A percentile compares a stretch with the other conserved stretches of the same genome.
Conservation (phyloP, 2,113 vertebrate species). For the Ploceus nigricollis region DNA sequence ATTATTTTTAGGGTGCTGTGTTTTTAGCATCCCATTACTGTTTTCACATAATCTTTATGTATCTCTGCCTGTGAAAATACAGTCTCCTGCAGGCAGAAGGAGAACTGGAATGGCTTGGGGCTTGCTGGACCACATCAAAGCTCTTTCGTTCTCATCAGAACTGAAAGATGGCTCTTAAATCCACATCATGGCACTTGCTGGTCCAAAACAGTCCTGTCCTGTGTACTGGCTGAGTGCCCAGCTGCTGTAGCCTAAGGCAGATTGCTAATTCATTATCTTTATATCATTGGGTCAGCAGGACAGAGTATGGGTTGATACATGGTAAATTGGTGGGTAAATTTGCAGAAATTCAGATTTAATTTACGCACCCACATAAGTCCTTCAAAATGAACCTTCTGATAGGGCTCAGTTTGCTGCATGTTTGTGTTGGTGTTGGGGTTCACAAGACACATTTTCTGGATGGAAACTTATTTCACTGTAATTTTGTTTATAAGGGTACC, state of each 20-base stretch:
- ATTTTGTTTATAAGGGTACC: accelerated
- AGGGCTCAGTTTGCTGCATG: not conserved
- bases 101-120: not conserved
- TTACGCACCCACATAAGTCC: accelerated
- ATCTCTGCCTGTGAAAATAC: not conserved
- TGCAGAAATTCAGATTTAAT: not conserved
- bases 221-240: not conserved
- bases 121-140: not conserved
- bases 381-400: not conserved
- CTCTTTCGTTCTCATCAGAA: not conserved
- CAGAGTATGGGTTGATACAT: accelerated
- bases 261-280: not conserved
- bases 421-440: accelerated
- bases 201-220: not conserved
- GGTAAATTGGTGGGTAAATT: not conserved
- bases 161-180: not conserved
- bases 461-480: not conserved
- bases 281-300: not conserved
- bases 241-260: not conserved
- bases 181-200: not conserved
- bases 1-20: not conserved
- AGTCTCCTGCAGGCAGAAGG: not conserved
- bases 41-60: not conserved
- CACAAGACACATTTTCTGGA: no score
- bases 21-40: not conserved